Base-by-base conservation (phyloP, 2,113 vertebrate species). In the Salvator merianae region DNA sequence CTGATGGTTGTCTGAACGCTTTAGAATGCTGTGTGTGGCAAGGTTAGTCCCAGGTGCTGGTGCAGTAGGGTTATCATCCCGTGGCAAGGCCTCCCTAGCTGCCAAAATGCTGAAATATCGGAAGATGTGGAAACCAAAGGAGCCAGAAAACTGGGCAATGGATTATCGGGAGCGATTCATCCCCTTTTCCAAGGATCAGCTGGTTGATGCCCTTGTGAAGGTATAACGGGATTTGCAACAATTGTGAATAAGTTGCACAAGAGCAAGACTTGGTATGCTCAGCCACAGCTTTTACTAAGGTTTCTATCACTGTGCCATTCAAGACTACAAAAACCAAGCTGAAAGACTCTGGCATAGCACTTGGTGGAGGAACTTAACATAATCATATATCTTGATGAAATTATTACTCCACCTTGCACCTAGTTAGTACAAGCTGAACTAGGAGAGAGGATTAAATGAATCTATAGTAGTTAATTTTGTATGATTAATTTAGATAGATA, bases 121-220 rank as follows among this genome's bases (percentile, higher is more conserved):
- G 87, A 95, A 88, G 91, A 93, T 94, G 90, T 87, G 94, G 94
- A 95, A 92, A 84, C 95, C 93, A 73, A 93, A 76, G 30, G 91
- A 95, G 69, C 95, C 95, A 85, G 88, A 93, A 24, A 83, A 94
- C 84, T 95, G 95, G 95, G 68, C 90, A 28, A 80, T 85, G 86
- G 93, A 95, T 72, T 95, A 95, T 84, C 91, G 87, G 22, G 95
- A 95, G 36, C 87, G 93, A 71, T 94, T 88, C 91, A 95, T 95
- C 84, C 95, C 95, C 0, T 94, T 95, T 84, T 94, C 95, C 81
- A 95, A 90, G 81, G 87, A 91, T 72, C 93, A 95, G 71, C 89
- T 95, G 82, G 91, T 95, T 82, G 88, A 86, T 83, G 83, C 91
- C 53, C 91, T 95, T 65, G 91, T 88, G 40, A 91, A 95, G 95